Evolutionary conservation across 37 sponge, comb jelly and placozoan genomes (phyloP).

Genomic region (Theonella swinhoei): DNA sequence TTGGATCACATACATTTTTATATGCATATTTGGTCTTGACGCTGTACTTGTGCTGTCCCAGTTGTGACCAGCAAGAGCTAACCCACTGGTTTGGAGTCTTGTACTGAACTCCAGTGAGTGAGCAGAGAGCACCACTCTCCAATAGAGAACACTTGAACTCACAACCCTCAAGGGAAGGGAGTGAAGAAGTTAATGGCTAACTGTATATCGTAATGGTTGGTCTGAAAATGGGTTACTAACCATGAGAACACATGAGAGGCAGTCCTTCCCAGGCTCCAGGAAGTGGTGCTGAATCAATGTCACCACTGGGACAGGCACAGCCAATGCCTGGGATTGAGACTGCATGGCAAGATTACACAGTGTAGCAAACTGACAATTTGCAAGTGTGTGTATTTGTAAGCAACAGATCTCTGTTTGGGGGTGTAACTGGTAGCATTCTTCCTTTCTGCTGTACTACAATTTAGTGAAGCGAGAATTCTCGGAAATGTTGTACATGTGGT

Average conservation of each 20-base stretch:
- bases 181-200: neutral
- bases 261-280: conserved; percentile 17
- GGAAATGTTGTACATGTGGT: too few relatives aligned
- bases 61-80: conserved; percentile 62
- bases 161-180: too few relatives aligned
- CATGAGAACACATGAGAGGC: conserved; percentile 45
- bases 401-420: too few relatives aligned
- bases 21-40: conserved; percentile 42
- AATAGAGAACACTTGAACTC: conserved; percentile 56
- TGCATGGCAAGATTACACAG: too few relatives aligned
- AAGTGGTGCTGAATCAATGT: conserved; percentile 45
- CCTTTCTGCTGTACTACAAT: too few relatives aligned
- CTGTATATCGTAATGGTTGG: neutral
- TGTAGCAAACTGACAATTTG: neutral
- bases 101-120: conserved; percentile 25
- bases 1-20: conserved; percentile 66
- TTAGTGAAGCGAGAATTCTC: too few relatives aligned
- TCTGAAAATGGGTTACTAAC: conserved; percentile 15
- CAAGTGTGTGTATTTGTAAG: neutral
- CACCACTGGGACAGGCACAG: conserved; percentile 64
- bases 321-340: conserved; percentile 40
- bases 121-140: conserved; percentile 32
- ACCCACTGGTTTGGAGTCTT: conserved; percentile 55
- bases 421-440: too few relatives aligned
- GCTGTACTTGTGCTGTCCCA: conserved; percentile 58